Evolutionary conservation across 1,140 invertebrate species (phyloP), one percentile per base, ranked within the genome.

Genomic region (Mya arenaria): DNA sequence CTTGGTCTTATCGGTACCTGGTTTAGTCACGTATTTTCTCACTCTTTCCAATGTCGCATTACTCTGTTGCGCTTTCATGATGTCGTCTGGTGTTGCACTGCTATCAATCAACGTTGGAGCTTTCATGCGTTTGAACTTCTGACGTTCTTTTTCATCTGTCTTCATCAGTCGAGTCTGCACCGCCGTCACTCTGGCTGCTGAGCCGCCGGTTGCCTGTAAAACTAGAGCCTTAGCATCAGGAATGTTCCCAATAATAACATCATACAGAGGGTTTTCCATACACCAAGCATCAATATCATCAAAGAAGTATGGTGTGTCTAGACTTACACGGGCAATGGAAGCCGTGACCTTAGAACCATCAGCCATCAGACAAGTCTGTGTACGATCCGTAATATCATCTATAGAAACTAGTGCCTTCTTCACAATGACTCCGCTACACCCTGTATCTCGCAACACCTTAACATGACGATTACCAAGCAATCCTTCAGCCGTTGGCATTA

Each of bases 161-260:
- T n/a, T n/a, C n/a, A n/a, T n/a, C n/a, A n/a, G n/a, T n/a, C n/a
- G n/a, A n/a, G n/a, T n/a, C n/a, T n/a, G n/a, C n/a, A n/a, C n/a
- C n/a, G n/a, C n/a, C n/a, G n/a, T n/a, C n/a, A n/a, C n/a, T n/a
- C n/a, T n/a, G n/a, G n/a, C n/a, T n/a, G n/a, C n/a, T n/a, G n/a
- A n/a, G n/a, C n/a, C n/a, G n/a, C n/a, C n/a, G n/a, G n/a, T n/a
- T n/a, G n/a, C n/a, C n/a, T n/a, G n/a, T n/a, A n/a, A n/a, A n/a
- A n/a, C n/a, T n/a, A 65, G 81, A 0, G 10, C 37, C 39, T 65
- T 73, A 15, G 56, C 84, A 55, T 56, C 28, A 25, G 39, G 8
- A 39, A 87, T 75, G 60, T 87, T 87, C 0, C 84, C 84, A 0
- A 86, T 34, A 1, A 87, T 72, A 6, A 84, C 25, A 48, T 85